phyloP scores from a whole-genome alignment of 2,797 vertebrate genomes.

The Trematomus bernacchii region DNA sequence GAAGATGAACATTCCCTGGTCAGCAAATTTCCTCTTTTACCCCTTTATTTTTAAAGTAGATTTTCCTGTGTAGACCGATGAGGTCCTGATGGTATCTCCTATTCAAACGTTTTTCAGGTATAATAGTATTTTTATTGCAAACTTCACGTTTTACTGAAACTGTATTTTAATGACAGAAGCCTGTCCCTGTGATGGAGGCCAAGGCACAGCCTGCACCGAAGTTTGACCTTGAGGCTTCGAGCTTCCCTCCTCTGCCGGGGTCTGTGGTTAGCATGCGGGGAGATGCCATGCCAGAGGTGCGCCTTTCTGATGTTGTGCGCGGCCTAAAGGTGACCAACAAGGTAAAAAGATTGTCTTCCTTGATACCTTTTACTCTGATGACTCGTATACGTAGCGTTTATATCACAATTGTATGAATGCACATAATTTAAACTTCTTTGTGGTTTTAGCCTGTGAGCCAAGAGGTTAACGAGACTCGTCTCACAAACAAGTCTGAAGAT shows the following conservation, averaged over 20 bases:
- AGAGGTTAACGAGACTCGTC: conserved; percentile 53
- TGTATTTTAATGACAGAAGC: conserved; percentile 80
- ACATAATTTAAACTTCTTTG: not conserved
- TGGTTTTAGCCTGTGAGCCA: conserved; percentile 58
- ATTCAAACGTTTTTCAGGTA: not conserved
- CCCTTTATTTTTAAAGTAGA: too few species aligned
- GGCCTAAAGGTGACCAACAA: conserved; percentile 90
- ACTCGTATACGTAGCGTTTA: not conserved
- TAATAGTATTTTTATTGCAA: not conserved
- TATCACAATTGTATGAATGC: not conserved
- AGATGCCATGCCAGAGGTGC: conserved; percentile 90
- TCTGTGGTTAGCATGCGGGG: conserved; percentile 86
- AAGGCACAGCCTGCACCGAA: conserved; percentile 92
- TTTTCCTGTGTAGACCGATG: not conserved
- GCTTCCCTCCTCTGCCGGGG: conserved; percentile 96
- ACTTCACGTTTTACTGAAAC: not conserved
- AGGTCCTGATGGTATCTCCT: not conserved
- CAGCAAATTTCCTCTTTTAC: conserved; percentile 19
- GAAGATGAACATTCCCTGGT: conserved; percentile 92
- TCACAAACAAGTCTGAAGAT: conserved; percentile 34
- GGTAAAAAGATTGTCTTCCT: conserved; percentile 68
- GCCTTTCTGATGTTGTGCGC: conserved; percentile 94
- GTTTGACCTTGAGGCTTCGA: conserved; percentile 94
- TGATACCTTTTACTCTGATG: not conserved
- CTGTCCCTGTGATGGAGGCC: conserved; percentile 85